Percentiles rank a stretch among this genome's conserved stretches.
Evolutionary conservation across 2,888 invertebrate genomes (phyloP).

Genomic region (Teleiodes luculella): DNA sequence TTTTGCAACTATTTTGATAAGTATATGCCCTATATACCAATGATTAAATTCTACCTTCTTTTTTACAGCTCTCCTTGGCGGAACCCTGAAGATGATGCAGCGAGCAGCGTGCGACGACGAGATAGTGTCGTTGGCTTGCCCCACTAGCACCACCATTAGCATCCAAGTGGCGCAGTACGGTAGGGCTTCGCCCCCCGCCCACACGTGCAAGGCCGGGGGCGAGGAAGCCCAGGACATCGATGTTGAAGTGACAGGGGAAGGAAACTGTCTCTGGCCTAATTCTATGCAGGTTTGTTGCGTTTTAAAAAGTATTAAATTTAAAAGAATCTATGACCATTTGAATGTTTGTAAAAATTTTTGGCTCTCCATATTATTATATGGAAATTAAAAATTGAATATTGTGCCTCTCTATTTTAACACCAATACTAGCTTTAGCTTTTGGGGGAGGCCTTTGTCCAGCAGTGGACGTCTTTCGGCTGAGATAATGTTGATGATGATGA

Average conservation of each 20-base stretch:
- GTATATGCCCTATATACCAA: no score
- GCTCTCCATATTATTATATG: no score
- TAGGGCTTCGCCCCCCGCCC: conserved; percentile 70
- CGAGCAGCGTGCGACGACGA: conserved; percentile 94
- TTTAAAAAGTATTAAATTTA: neutral
- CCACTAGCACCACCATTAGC: conserved; percentile 93
- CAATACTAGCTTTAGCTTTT: no score
- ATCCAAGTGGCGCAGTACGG: conserved; percentile 93
- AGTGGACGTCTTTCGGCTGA: no score
- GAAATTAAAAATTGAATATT: no score
- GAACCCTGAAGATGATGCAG: conserved; percentile 92
- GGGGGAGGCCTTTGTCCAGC: no score
- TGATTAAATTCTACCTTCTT: no score
- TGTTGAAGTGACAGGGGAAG: conserved; percentile 60
- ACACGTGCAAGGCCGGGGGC: conserved; percentile 49
- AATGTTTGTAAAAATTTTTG: neutral
- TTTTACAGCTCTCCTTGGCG: conserved; percentile 87
- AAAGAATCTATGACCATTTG: neutral
- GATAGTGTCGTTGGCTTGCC: conserved; percentile 90
- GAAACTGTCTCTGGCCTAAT: conserved; percentile 81
- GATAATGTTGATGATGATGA: no score
- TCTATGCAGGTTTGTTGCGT: conserved; percentile 83
- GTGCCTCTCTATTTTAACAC: no score
- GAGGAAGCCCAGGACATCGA: conserved; percentile 45
- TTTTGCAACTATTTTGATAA: no score